These are phyloP conservation scores for Oreochromis grahami DNA, from an alignment of 2,797 vertebrate species.

Conservation along the genomic window DNA sequence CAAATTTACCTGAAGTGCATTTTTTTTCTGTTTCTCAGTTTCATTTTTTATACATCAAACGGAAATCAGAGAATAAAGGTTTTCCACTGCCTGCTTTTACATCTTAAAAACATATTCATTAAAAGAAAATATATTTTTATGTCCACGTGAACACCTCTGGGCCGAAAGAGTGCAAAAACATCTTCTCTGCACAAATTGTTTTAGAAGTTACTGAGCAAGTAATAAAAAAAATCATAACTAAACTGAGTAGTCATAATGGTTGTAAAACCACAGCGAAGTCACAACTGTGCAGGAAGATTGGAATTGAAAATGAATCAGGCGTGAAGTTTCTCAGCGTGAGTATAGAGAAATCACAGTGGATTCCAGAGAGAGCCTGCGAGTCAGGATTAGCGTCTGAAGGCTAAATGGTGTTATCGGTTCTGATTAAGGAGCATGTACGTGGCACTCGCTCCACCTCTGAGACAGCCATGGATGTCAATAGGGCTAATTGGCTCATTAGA, in stretches of 20 bases:
- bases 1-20: slow-evolving; percentile 82
- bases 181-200: neutral
- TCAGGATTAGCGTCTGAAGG: slow-evolving; percentile 67
- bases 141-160: neutral
- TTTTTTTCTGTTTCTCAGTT: slow-evolving; percentile 66
- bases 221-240: slow-evolving; percentile 19
- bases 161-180: neutral
- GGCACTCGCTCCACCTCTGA: slow-evolving; percentile 70
- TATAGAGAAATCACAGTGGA: slow-evolving; percentile 61
- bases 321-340: slow-evolving; percentile 62
- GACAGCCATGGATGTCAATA: slow-evolving; percentile 74
- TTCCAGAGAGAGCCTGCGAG: slow-evolving; percentile 54
- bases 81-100: slow-evolving; percentile 22
- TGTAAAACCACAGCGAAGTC: slow-evolving; percentile 42
- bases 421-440: slow-evolving; percentile 74
- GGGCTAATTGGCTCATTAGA: slow-evolving; percentile 79
- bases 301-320: slow-evolving; percentile 52
- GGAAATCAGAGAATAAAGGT: slow-evolving; percentile 22
- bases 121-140: neutral
- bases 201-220: neutral
- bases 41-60: slow-evolving; percentile 46
- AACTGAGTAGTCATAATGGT: slow-evolving; percentile 47
- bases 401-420: slow-evolving; percentile 73
- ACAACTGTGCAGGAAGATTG: slow-evolving; percentile 47
- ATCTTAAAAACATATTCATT: neutral